Evolutionary conservation across 2,113 vertebrate genomes (phyloP).

Genomic region (Synchiropus splendidus): DNA sequence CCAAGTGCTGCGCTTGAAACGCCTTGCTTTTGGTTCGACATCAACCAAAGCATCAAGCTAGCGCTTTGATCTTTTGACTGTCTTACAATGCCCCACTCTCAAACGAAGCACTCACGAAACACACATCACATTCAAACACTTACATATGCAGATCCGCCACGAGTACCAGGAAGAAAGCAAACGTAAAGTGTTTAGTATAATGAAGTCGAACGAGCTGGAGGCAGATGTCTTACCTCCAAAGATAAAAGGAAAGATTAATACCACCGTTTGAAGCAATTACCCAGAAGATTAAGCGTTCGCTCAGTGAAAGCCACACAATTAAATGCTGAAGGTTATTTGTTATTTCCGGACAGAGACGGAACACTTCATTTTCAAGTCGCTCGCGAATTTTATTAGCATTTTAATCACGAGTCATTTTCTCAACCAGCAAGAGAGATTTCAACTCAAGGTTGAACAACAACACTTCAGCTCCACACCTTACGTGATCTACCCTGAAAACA

Average conservation of each 20-base stretch:
- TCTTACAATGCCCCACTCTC: conserved; percentile 51
- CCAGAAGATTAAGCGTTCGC: conserved; percentile 44
- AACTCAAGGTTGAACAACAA: too few species aligned
- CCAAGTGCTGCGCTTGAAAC: conserved; percentile 31
- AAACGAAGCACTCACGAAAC: conserved; percentile 53
- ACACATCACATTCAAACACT: conserved; percentile 34
- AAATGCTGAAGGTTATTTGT: conserved; percentile 61
- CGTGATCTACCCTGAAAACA: too few species aligned
- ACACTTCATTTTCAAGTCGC: conserved; percentile 52
- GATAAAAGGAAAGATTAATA: conserved; percentile 43
- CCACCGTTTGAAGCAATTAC: conserved; percentile 37
- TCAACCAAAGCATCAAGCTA: conserved; percentile 45
- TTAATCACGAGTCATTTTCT: conserved; percentile 52
- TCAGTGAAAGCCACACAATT: conserved; percentile 43
- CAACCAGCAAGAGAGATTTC: conserved; percentile 19
- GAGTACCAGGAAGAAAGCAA: conserved; percentile 14
- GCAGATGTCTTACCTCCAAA: conserved; percentile 43
- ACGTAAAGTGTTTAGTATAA: conserved; percentile 38
- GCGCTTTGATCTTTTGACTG: conserved; percentile 57
- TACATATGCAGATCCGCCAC: conserved; percentile 42
- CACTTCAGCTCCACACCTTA: too few species aligned
- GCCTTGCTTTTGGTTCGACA: conserved; percentile 30
- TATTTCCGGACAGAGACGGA: conserved; percentile 54
- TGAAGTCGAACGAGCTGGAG: conserved; percentile 51
- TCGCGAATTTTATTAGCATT: conserved; percentile 40